Evolutionary conservation across 2,113 vertebrate genomes (phyloP).

Genomic region (Psilopsiagon aurifrons): DNA sequence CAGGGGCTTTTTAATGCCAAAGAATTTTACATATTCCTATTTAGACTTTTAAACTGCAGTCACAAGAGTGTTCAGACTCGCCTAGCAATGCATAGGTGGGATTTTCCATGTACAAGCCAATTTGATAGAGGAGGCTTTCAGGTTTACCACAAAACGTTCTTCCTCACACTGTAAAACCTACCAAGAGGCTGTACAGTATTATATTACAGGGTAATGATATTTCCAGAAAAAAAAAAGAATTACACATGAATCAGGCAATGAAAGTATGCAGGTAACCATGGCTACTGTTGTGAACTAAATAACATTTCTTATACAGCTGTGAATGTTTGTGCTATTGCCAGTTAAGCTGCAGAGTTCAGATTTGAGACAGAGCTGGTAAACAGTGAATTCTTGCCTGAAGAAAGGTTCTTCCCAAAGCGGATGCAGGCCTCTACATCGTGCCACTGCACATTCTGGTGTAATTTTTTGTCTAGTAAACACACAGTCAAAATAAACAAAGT

Average conservation of each 20-base stretch:
- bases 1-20: neutral
- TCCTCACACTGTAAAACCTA: slow-evolving; percentile 27
- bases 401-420: slow-evolving; percentile 52
- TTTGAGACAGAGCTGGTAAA: slow-evolving; percentile 56
- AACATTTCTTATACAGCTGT: slow-evolving; percentile 78
- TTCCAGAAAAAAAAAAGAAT: slow-evolving; percentile 75
- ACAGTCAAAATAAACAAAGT: neutral
- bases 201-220: slow-evolving; percentile 74
- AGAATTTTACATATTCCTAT: slow-evolving; percentile 13
- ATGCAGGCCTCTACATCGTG: neutral
- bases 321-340: slow-evolving; percentile 72
- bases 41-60: slow-evolving; percentile 8
- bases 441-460: neutral
- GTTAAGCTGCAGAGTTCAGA: slow-evolving; percentile 60
- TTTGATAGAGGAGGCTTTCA: neutral
- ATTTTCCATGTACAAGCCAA: slow-evolving; percentile 24
- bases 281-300: slow-evolving; percentile 77
- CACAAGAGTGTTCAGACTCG: slow-evolving; percentile 12
- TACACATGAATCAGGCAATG: slow-evolving; percentile 75
- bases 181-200: slow-evolving; percentile 47
- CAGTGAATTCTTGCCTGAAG: slow-evolving; percentile 38
- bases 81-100: slow-evolving; percentile 26
- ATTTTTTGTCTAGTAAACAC: neutral
- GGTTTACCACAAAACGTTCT: slow-evolving; percentile 37
- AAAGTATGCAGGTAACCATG: slow-evolving; percentile 82